These are phyloP conservation scores for Cynopterus brachyotis DNA, from an alignment of 2,113 vertebrate genomes.

Conservation along the genomic window DNA sequence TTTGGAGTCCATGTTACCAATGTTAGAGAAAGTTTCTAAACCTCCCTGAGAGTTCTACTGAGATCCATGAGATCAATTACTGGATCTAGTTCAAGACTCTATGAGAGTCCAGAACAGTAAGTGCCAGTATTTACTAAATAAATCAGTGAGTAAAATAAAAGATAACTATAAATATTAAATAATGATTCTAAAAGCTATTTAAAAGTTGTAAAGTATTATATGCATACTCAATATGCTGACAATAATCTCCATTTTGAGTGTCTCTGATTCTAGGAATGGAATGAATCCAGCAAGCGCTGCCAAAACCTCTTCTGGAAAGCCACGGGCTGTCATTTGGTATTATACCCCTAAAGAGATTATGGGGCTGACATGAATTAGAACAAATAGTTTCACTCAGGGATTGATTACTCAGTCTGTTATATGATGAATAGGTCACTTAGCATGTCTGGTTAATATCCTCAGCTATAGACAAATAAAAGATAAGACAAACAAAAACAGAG, in stretches of 20 bases:
- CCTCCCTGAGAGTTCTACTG: not conserved
- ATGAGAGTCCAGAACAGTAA: not conserved
- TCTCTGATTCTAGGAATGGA: not conserved
- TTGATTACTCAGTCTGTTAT: not conserved
- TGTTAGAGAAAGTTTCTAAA: not conserved
- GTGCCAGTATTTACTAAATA: conserved; percentile 25
- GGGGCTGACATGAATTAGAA: not conserved
- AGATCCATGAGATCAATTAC: not conserved
- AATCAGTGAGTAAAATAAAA: conserved; percentile 20
- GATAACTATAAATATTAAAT: not conserved
- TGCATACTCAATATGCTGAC: not conserved
- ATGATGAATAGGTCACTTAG: not conserved
- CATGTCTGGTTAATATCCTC: not conserved
- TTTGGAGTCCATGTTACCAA: not conserved
- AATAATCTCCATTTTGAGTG: not conserved
- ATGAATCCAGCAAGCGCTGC: not conserved
- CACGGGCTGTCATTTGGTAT: not conserved
- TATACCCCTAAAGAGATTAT: not conserved
- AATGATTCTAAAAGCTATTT: not conserved
- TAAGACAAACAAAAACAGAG: not conserved
- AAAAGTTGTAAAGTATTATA: conserved; percentile 9
- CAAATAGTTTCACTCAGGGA: not conserved
- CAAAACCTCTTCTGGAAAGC: not conserved
- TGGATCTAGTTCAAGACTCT: not conserved
- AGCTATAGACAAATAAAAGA: not conserved